Percentiles rank a stretch among this genome's conserved stretches.
Conservation (phyloP, 2,888 invertebrate genomes). For the Drosophila hawaiiensis region DNA sequence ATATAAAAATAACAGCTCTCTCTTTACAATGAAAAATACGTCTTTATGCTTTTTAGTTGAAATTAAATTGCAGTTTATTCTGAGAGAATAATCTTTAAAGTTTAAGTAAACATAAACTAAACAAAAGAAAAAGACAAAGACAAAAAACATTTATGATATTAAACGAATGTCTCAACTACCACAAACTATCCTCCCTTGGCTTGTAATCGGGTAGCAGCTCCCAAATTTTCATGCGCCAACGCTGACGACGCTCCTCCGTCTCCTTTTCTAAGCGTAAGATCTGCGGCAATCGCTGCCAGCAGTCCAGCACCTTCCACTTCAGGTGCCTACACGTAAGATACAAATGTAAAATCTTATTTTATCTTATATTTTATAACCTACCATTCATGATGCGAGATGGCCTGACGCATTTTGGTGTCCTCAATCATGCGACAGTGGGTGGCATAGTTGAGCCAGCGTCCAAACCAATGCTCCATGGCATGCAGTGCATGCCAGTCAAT, state of each 20-base stretch:
- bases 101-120: conserved; percentile 13
- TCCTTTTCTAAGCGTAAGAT: conserved; percentile 88
- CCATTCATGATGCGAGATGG: conserved; percentile 85
- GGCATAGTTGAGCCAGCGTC: conserved; percentile 86
- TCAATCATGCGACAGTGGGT: conserved; percentile 86
- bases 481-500: conserved; percentile 90
- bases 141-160: conserved; percentile 19
- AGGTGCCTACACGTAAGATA: conserved; percentile 77
- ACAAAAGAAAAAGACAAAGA: neutral
- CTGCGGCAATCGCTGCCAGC: conserved; percentile 89
- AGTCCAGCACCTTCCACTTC: conserved; percentile 86
- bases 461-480: conserved; percentile 86
- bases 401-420: conserved; percentile 85
- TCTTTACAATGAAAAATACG: neutral
- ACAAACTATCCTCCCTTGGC: conserved; percentile 85
- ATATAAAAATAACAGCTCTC: neutral
- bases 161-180: conserved; percentile 47
- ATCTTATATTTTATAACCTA: conserved; percentile 40
- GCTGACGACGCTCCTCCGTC: conserved; percentile 89
- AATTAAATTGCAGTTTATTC: neutral
- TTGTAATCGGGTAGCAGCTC: conserved; percentile 90
- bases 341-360: neutral
- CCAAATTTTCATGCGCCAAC: conserved; percentile 90
- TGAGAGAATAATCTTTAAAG: neutral
- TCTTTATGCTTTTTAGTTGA: neutral